phyloP scores from a whole-genome alignment of 2,797 vertebrate genomes.

The Poecilia wingei region DNA sequence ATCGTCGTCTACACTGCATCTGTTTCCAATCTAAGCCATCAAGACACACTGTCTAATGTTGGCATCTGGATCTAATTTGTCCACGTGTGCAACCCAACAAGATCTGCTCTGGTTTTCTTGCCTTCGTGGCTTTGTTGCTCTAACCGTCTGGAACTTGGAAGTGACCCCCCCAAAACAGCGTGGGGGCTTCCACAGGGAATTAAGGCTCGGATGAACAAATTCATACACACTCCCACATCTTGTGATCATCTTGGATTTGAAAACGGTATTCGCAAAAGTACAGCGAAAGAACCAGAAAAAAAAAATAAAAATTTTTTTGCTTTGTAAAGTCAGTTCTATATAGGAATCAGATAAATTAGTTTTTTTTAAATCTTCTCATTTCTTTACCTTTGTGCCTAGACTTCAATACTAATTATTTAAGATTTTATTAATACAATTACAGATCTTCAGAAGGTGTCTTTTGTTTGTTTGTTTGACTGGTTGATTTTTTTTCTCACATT shows the following conservation, averaged over 20 bases:
- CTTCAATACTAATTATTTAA: not conserved
- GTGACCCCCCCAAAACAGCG: constrained; percentile 47
- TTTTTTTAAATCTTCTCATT: not conserved
- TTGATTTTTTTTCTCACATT: not conserved
- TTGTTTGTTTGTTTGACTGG: not conserved
- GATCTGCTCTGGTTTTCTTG: constrained; percentile 27
- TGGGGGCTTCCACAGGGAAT: constrained; percentile 51
- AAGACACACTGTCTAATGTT: not conserved
- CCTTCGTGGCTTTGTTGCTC: constrained; percentile 11
- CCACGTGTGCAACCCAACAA: constrained; percentile 32
- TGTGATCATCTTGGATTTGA: constrained; percentile 19
- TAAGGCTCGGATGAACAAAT: constrained; percentile 38
- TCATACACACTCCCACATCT: constrained; percentile 18
- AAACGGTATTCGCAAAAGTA: not conserved
- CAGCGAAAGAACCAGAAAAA: constrained; percentile 19
- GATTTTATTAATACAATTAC: not conserved
- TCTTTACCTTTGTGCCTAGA: not conserved
- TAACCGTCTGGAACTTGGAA: constrained; percentile 50
- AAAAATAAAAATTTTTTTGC: constrained; percentile 29
- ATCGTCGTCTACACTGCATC: not conserved
- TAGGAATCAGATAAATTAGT: not conserved
- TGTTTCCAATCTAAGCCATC: constrained; percentile 31
- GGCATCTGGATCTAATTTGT: constrained; percentile 48
- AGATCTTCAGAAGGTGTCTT: not conserved
- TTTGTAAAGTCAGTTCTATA: not conserved